Conservation (phyloP, 2,888 invertebrate genomes). For the Silvanus unidentatus region DNA sequence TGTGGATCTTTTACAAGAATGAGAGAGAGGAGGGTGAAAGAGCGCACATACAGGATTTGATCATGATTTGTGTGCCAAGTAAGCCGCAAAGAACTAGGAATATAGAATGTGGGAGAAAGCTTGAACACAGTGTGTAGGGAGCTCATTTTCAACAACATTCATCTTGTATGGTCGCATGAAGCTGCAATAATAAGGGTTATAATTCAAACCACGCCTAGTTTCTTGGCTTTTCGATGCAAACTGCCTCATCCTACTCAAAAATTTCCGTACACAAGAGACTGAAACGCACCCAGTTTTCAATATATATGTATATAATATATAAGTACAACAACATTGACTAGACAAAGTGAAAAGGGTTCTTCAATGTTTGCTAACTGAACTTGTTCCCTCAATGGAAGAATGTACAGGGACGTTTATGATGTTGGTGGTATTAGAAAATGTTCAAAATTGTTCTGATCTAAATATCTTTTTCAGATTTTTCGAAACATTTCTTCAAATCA, state of each 20-base stretch:
- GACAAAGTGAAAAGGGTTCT: too few relatives aligned
- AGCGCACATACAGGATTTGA: slow-evolving; percentile 17
- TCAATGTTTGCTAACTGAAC: too few relatives aligned
- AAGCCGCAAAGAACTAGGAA: slow-evolving; percentile 18
- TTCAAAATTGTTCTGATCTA: too few relatives aligned
- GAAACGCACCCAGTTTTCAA: too few relatives aligned
- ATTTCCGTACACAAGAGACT: too few relatives aligned
- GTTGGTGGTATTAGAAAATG: too few relatives aligned
- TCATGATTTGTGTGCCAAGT: slow-evolving; percentile 24
- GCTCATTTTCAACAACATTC: slow-evolving; percentile 43
- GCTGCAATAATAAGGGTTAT: slow-evolving; percentile 45
- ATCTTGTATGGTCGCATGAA: slow-evolving; percentile 43
- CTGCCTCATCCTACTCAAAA: neutral
- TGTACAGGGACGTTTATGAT: too few relatives aligned
- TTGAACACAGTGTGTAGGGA: slow-evolving; percentile 28
- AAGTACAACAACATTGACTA: too few relatives aligned
- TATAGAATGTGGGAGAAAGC: slow-evolving; percentile 17
- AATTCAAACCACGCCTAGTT: slow-evolving; percentile 37
- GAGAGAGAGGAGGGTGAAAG: neutral
- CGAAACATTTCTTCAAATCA: too few relatives aligned
- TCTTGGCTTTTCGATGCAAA: slow-evolving; percentile 25
- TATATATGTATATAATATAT: too few relatives aligned
- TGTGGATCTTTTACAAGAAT: slow-evolving; percentile 10
- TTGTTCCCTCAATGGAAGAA: too few relatives aligned
- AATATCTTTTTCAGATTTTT: too few relatives aligned